phyloP scores from a whole-genome alignment of 2,797 vertebrate genomes.

The Labeo calbasu region DNA sequence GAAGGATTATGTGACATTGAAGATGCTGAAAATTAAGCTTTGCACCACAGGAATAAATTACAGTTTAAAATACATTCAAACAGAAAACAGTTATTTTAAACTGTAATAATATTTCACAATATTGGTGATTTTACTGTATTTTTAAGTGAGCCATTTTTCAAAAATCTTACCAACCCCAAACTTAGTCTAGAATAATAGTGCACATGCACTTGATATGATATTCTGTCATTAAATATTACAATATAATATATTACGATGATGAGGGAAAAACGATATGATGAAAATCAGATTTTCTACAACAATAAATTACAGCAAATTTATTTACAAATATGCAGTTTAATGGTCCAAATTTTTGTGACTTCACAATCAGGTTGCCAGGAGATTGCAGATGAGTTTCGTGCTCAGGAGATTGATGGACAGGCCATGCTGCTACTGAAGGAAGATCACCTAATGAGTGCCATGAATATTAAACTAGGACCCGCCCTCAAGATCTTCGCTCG shows the following conservation, averaged over 20 bases:
- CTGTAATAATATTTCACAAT: neutral
- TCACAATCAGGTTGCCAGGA: constrained; percentile 88
- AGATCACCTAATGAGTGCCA: constrained; percentile 97
- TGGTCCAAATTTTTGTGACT: neutral
- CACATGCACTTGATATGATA: neutral
- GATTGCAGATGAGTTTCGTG: constrained; percentile 94
- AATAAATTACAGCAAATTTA: neutral
- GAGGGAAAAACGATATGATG: neutral
- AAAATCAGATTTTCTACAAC: neutral
- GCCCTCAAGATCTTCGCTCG: constrained; percentile 96
- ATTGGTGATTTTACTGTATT: neutral
- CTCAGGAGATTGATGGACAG: constrained; percentile 96
- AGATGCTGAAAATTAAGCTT: neutral
- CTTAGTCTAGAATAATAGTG: neutral
- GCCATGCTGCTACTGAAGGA: constrained; percentile 94
- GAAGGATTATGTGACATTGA: neutral
- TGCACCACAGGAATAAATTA: neutral
- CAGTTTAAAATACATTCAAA: neutral
- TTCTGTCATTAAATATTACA: neutral
- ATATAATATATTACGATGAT: neutral
- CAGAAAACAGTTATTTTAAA: neutral
- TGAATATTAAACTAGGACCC: constrained; percentile 98
- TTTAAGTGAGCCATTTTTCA: neutral
- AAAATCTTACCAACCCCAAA: too few species aligned
- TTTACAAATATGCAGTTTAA: neutral